phyloP scores from a whole-genome alignment of 2,888 invertebrate genomes.

The Toxonevra muliebris region DNA sequence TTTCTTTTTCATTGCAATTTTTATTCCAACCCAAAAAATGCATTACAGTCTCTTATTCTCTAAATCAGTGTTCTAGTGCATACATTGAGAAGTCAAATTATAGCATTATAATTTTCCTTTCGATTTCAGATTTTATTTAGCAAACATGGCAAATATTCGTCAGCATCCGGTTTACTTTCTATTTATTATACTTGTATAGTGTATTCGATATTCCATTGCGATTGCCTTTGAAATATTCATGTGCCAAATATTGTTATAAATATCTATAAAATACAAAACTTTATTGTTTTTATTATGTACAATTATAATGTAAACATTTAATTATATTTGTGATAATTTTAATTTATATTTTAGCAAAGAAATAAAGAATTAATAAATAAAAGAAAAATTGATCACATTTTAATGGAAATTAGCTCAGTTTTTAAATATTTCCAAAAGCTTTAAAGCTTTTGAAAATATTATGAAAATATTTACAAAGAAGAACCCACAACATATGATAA shows the following conservation, averaged over 20 bases:
- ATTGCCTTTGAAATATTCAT: constrained; percentile 15
- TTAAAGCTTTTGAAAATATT: constrained; percentile 25
- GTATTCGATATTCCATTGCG: too few relatives aligned
- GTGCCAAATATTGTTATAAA: constrained; percentile 31
- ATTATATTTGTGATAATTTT: constrained; percentile 50
- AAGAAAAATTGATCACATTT: constrained; percentile 9
- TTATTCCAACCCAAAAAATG: too few relatives aligned
- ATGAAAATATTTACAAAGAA: not conserved
- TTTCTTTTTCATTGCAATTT: too few relatives aligned
- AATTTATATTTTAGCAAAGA: constrained; percentile 43
- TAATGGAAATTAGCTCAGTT: constrained; percentile 1
- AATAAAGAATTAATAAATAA: constrained; percentile 27
- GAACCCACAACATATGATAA: not conserved
- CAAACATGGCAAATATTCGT: too few relatives aligned
- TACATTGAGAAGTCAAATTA: too few relatives aligned
- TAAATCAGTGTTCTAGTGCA: too few relatives aligned
- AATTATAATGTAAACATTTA: not conserved
- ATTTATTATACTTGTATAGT: too few relatives aligned
- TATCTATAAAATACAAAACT: constrained; percentile 15
- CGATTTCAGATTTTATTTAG: too few relatives aligned
- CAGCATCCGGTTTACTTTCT: too few relatives aligned
- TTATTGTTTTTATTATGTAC: constrained; percentile 24
- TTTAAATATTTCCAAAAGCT: constrained; percentile 7
- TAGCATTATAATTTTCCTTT: too few relatives aligned
- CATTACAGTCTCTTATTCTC: too few relatives aligned